phyloP scores from a whole-genome alignment of 2,113 vertebrate species.

The Burhinus oedicnemus region DNA sequence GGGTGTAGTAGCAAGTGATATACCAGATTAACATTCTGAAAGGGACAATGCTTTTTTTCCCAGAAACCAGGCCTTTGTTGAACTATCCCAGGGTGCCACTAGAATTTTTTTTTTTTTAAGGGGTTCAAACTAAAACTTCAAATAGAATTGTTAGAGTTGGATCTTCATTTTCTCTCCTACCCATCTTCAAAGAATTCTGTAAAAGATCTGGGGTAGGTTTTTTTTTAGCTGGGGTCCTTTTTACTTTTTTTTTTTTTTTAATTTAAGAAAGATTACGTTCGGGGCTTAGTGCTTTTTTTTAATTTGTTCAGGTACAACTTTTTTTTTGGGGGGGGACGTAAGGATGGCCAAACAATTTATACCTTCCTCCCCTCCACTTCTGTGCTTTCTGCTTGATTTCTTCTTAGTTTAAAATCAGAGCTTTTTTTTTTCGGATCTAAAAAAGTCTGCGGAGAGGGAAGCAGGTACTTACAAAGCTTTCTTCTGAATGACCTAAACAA shows the following conservation, averaged over 20 bases:
- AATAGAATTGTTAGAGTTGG: conserved; percentile 68
- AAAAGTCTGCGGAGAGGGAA: not conserved
- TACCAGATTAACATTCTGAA: conserved; percentile 92
- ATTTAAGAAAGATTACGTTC: conserved; percentile 26
- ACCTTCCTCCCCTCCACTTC: not conserved
- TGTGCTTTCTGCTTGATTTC: not conserved
- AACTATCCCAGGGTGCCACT: conserved; percentile 80
- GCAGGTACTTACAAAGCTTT: not conserved
- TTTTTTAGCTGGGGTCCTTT: not conserved
- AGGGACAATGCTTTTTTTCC: conserved; percentile 84
- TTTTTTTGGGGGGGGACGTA: not conserved
- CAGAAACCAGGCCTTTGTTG: conserved; percentile 93
- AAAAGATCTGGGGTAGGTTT: not conserved
- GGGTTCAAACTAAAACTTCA: conserved; percentile 72
- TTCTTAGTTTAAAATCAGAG: not conserved
- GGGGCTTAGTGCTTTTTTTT: not conserved
- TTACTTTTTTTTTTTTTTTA: not conserved
- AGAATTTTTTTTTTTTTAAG: conserved; percentile 56
- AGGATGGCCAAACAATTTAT: not conserved
- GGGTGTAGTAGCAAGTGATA: conserved; percentile 85
- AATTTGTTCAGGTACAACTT: conserved; percentile 15
- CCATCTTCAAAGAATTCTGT: conserved; percentile 45
- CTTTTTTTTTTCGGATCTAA: not conserved
- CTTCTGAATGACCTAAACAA: not conserved
- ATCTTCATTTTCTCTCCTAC: conserved; percentile 54